Conservation (phyloP, 23 tunicate genomes). For the Trididemnum miniatum region DNA sequence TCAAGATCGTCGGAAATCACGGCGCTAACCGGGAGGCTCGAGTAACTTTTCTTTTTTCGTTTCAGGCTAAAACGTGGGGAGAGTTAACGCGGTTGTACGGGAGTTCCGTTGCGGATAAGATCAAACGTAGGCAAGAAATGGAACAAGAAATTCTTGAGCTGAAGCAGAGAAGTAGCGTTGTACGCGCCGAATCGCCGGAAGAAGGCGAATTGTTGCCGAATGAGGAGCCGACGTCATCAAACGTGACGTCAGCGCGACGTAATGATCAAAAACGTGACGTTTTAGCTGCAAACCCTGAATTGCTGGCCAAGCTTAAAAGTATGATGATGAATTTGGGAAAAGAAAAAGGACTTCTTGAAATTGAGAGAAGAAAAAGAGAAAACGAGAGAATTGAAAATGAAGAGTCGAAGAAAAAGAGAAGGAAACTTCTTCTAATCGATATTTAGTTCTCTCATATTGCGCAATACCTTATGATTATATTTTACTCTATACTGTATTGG, state of each 20-base stretch:
- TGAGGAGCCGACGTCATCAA: constrained; percentile 12
- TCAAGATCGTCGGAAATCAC: no score
- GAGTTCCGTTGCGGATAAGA: constrained; percentile 61
- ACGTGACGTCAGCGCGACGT: constrained; percentile 1
- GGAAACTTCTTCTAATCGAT: neutral
- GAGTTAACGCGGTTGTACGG: constrained; percentile 70
- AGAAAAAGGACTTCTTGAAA: neutral
- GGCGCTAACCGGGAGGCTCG: no score
- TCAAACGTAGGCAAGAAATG: constrained; percentile 45
- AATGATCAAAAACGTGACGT: neutral
- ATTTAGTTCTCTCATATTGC: no score
- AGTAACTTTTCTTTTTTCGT: no score
- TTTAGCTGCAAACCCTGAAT: constrained; percentile 71
- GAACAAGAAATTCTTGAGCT: constrained; percentile 86
- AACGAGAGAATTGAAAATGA: neutral
- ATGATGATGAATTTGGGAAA: constrained; percentile 67
- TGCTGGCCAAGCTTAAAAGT: constrained; percentile 57
- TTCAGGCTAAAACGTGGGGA: constrained; percentile 58
- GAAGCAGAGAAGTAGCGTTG: constrained; percentile 39
- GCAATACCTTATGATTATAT: no score
- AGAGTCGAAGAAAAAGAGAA: neutral
- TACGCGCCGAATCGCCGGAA: neutral
- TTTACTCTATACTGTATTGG: no score
- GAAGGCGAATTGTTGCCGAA: neutral
- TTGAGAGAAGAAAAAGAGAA: neutral